These are phyloP conservation scores for Pomacea canaliculata DNA, from an alignment of 2,888 invertebrate genomes.

Conservation along the genomic window DNA sequence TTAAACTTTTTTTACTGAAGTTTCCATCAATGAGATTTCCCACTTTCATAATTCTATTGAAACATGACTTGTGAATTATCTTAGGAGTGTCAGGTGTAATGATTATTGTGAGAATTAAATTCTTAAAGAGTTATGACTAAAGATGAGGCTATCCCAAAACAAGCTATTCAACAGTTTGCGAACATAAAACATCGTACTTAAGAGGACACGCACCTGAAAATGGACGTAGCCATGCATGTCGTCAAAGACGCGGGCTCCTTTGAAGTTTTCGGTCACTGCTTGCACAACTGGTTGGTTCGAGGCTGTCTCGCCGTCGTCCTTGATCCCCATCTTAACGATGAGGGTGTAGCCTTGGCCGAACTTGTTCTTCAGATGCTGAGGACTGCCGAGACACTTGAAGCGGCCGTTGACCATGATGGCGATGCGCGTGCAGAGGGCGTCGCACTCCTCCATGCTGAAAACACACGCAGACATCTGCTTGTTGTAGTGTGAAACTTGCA, in stretches of 20 bases:
- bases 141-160: too few relatives aligned
- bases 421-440: constrained; percentile 82
- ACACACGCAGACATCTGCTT: background rate
- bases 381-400: constrained; percentile 80
- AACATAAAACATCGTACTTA: too few relatives aligned
- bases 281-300: constrained; percentile 43
- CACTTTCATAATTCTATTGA: too few relatives aligned
- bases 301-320: constrained; percentile 16
- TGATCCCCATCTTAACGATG: constrained; percentile 61
- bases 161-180: too few relatives aligned
- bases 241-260: constrained; percentile 65
- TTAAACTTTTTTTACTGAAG: too few relatives aligned
- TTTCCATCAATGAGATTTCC: too few relatives aligned
- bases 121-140: too few relatives aligned
- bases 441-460: constrained; percentile 88
- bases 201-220: constrained; percentile 23
- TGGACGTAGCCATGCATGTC: constrained; percentile 36
- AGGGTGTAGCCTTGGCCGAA: constrained; percentile 80
- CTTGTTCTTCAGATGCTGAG: constrained; percentile 80
- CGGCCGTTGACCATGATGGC: constrained; percentile 83
- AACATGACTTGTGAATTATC: too few relatives aligned
- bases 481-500: too few relatives aligned
- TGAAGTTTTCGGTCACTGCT: constrained; percentile 52
- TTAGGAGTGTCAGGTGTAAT: too few relatives aligned
- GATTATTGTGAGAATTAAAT: too few relatives aligned